These are phyloP conservation scores for Aldabrachelys gigantea DNA, from an alignment of 2,113 vertebrate species.

Conservation along the genomic window DNA sequence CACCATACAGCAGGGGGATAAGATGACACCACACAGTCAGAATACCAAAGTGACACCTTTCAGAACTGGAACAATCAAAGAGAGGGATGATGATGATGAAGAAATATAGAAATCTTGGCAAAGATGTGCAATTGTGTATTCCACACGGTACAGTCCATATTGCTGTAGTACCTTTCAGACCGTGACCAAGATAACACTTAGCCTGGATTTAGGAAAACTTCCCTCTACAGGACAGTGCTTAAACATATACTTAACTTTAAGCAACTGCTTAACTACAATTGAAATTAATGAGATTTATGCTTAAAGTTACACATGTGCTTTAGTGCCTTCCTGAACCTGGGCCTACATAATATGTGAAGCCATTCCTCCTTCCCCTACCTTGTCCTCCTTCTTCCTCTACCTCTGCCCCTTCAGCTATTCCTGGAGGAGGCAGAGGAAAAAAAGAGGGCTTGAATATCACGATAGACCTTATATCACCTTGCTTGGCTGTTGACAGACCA, in stretches of 20 bases:
- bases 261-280: neutral
- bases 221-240: neutral
- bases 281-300: neutral
- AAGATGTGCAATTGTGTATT: neutral
- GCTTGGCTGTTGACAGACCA: neutral
- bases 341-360: neutral
- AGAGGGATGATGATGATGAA: neutral
- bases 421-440: conserved; percentile 31
- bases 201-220: neutral
- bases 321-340: neutral
- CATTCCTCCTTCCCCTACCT: neutral
- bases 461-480: conserved; percentile 14
- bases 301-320: rapidly evolving
- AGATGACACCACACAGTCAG: rapidly evolving
- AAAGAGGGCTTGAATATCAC: conserved; percentile 39
- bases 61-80: neutral
- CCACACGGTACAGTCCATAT: neutral
- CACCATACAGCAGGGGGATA: neutral
- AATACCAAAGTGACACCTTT: neutral
- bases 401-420: conserved; percentile 18
- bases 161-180: neutral
- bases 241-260: neutral
- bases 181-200: neutral
- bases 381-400: neutral
- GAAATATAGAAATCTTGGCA: neutral